A percentile compares a stretch with the other conserved stretches of the same genome.
These are phyloP conservation scores for Agrilus planipennis DNA, from an alignment of 1,140 invertebrate species.

Conservation along the genomic window DNA sequence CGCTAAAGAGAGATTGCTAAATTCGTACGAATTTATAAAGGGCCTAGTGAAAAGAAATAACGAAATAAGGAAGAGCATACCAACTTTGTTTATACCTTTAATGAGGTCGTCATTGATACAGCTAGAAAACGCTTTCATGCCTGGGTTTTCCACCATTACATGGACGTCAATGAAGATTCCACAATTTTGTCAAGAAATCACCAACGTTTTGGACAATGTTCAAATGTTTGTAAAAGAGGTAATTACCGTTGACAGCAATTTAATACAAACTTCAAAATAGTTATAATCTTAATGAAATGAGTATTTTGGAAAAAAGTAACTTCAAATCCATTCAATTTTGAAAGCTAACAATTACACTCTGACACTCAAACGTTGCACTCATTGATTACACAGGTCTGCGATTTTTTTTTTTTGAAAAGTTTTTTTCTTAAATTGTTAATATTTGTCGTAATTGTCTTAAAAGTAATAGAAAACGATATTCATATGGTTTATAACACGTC, in stretches of 20 bases:
- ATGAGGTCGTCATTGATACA: conserved; percentile 55
- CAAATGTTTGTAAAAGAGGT: conserved; percentile 58
- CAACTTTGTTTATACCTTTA: conserved; percentile 52
- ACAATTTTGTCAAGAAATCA: conserved; percentile 48
- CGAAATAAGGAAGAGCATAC: conserved; percentile 41
- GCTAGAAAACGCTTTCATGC: conserved; percentile 56
- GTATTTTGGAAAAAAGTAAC: too few relatives aligned
- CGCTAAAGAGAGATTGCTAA: conserved; percentile 51
- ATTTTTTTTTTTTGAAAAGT: conserved; percentile 18
- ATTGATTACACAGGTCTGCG: too few relatives aligned
- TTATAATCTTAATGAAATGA: too few relatives aligned
- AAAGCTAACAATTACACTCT: too few relatives aligned
- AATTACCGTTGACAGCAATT: neutral
- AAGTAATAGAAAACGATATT: too few relatives aligned
- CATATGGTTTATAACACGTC: too few relatives aligned
- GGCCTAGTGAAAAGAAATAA: conserved; percentile 46
- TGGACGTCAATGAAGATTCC: conserved; percentile 69
- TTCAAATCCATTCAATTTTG: too few relatives aligned
- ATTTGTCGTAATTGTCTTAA: too few relatives aligned
- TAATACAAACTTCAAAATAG: too few relatives aligned
- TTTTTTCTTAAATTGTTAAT: too few relatives aligned
- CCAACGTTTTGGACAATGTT: conserved; percentile 46
- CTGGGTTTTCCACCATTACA: conserved; percentile 61
- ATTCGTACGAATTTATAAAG: conserved; percentile 44
- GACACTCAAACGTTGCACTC: neutral